Evolutionary conservation across 2,888 invertebrate species (phyloP).

Genomic region (Drosophila subquinaria): DNA sequence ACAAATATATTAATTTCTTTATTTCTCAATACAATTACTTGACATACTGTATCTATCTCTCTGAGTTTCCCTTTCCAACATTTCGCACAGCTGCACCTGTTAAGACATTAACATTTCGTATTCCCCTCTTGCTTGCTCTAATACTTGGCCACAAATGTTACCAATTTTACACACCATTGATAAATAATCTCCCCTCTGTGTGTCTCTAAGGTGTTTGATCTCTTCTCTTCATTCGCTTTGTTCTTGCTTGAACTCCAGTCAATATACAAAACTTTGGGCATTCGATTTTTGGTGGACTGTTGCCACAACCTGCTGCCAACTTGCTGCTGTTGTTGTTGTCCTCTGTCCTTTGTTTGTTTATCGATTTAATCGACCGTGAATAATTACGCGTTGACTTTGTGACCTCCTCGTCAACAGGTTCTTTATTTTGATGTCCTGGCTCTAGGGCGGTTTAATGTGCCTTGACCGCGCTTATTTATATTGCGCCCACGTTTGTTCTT

Average conservation of each 20-base stretch:
- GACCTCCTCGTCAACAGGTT: constrained; percentile 36
- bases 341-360: constrained; percentile 49
- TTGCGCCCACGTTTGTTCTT: constrained; percentile 11
- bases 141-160: constrained; percentile 34
- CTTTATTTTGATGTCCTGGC: constrained; percentile 33
- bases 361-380: constrained; percentile 69
- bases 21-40: neutral
- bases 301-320: constrained; percentile 4
- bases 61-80: neutral
- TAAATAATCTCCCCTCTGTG: constrained; percentile 23
- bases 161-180: constrained; percentile 57
- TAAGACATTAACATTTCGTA: constrained; percentile 7
- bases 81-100: constrained; percentile 35
- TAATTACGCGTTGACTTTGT: constrained; percentile 53
- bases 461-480: constrained; percentile 15
- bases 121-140: constrained; percentile 5
- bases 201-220: constrained; percentile 23
- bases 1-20: neutral
- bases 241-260: constrained; percentile 12
- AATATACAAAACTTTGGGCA: constrained; percentile 20
- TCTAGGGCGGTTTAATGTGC: constrained; percentile 13
- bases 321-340: constrained; percentile 12
- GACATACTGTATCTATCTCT: neutral
- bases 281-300: constrained; percentile 7
- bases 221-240: constrained; percentile 24